Base-by-base conservation (phyloP, 2,888 invertebrate species). In the Holacanthella duospinosa region DNA sequence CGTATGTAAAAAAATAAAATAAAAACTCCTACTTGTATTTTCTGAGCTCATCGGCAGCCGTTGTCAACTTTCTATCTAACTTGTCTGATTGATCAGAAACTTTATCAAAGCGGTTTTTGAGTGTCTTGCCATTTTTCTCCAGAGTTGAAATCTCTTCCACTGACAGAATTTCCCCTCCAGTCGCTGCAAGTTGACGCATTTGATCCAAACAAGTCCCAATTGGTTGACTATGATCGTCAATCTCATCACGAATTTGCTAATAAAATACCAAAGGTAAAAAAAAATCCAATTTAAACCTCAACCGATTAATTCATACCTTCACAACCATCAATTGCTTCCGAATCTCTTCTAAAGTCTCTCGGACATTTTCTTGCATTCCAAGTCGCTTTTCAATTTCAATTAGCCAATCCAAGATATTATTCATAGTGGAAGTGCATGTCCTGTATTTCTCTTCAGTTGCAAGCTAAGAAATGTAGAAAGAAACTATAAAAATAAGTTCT, bases 381-480 rank as follows among this genome's bases (percentile, higher is more conserved):
- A 94, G 82, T 74, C 86, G 84, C 70, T 87, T 86, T 78, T 94
- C 93, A 9, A 93, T 82, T 66, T 87, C 86, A 27, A 84, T 83
- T 73, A 94, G 86, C 93, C 93, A 93, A 78, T 88, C 86, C 73
- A 92, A 81, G 64, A 93, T 82, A 76, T 89, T 89, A 67, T 86
- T 85, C 65, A 93, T 82, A 53, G 86, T 88, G 77, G 92, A 90
- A 78, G 91, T 90, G 79, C 92, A 93, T 74, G 89, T 82, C 77
- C 88, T 88, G 82, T 92, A 93, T 79, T 92, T 92, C 78, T 93
- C 93, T 80, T 93, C 89, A 74, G 93, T 89, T 75, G 93, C 93
- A 89, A 92, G 91, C 93, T 93, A 83, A 71, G 84, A 65, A 2
- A 29, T 12, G 3, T 36, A 58, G 21, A 48, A 48, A 16, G 16